phyloP scores from a whole-genome alignment of 1,140 invertebrate species.

The Melanaphis sacchari region DNA sequence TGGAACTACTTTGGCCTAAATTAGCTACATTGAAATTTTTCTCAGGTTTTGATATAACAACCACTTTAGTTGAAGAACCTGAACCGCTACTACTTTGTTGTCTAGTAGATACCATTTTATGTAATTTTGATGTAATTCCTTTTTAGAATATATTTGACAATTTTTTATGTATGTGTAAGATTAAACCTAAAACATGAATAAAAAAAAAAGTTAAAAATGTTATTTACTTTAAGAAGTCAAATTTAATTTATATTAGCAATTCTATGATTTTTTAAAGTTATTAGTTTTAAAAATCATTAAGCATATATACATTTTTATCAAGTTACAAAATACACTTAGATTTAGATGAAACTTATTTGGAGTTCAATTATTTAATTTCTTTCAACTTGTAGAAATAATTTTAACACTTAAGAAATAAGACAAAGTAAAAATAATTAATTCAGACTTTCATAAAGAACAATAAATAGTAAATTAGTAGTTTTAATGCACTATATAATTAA shows the following conservation, averaged over 20 bases:
- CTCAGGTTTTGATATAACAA: constrained; percentile 34
- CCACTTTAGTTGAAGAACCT: constrained; percentile 36
- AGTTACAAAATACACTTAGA: no score
- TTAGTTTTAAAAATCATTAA: no score
- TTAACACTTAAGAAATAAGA: no score
- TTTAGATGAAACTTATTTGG: no score
- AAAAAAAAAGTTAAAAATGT: not conserved
- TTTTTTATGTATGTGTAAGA: not conserved
- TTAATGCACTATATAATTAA: no score
- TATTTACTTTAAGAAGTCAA: not conserved
- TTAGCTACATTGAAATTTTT: constrained; percentile 21
- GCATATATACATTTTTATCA: no score
- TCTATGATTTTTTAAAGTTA: not conserved
- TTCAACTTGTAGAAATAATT: no score
- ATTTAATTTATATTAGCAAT: not conserved
- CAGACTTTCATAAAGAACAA: no score
- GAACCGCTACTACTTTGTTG: constrained; percentile 51
- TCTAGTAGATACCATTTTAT: constrained; percentile 52
- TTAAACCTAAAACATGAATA: not conserved
- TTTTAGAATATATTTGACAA: not conserved
- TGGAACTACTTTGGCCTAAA: constrained; percentile 49
- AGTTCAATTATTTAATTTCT: no score
- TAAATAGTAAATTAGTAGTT: no score
- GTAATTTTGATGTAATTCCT: not conserved
- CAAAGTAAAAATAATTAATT: no score